Evolutionary conservation across 2,888 invertebrate species (phyloP), one percentile per base, ranked within the genome.

Genomic region (Theodoxus fluviatilis): DNA sequence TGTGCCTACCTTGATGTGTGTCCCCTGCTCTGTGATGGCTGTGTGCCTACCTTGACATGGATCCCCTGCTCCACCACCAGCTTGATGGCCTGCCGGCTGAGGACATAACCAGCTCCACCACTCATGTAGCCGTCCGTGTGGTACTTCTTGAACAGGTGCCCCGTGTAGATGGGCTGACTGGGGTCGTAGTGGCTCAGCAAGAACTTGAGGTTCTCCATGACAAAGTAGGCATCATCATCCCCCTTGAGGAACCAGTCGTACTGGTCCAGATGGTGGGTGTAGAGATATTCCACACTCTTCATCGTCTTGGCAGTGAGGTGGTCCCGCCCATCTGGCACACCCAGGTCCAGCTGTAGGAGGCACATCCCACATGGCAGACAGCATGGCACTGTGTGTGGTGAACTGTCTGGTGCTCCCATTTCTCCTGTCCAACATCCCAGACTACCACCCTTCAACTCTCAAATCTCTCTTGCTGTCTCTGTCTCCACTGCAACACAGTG

Each of bases 201-300:
- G 83, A 93, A 94, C 22, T 98, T 90, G 63, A 98, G 89, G 87
- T 98, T 98, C 87, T 98, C 98, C 63, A 98, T 91, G 37, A 99
- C 90, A 35, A 97, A 94, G 87, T 95, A 98, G 90, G 98, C 98
- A 84, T 98, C 98, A 86, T 98, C 98, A 83, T 98, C 98, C 22
- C 98, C 97, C 87, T 99, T 99, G 79, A 97, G 89, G 85, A 98
- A 96, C 96, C 96, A 98, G 87, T 98, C 97, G 2, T 93, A 94
- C 67, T 95, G 91, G 78, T 95, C 90, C 68, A 92, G 88, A 85
- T 96, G 81, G 69, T 96, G 90, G 78, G 94, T 90, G 84, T 95
- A 94, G 31, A 94, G 91, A 83, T 95, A 94, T 80, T 92, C 91
- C 85, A 95, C 95, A 0, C 96, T 95, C 79, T 92, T 93, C 87